Base-by-base conservation (phyloP, 2,113 vertebrate species). In the Malurus cyaneus region DNA sequence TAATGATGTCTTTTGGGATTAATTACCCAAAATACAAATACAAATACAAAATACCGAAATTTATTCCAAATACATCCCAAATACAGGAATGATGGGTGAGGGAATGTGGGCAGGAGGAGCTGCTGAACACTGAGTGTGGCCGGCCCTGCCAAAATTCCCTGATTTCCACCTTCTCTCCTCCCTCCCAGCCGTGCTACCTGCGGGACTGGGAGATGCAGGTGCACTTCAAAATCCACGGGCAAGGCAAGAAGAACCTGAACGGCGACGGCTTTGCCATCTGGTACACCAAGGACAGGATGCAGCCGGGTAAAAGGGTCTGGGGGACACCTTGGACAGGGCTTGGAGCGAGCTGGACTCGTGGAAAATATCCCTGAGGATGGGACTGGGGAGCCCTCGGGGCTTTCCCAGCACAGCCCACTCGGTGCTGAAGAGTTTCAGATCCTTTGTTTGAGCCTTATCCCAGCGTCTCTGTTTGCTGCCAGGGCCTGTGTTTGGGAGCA, bases 181-280 rank as follows among this genome's bases (percentile, higher is more conserved):
- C 16, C 65, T 14, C 2, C 49, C 57, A 99, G 99, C 99, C 99
- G 0, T 99, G 99, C 78, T 98, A 99, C 90, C 97, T 99, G 81
- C 98, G 98, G 29, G 99, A 99, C 87, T 99, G 99, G 99, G 99
- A 99, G 96, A 97, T 99, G 96, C 99, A 99, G 93, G 99, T 99
- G 32, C 99, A 99, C 94, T 99, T 99, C 95, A 99, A 98, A 96
- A 98, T 99, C 94, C 99, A 99, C 0, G 99, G 99, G 11, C 98
- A 99, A 62, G 99, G 99, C 50, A 99, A 99, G 98, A 99, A 99
- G 94, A 99, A 99, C 92, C 98, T 99, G 64, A 99, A 99, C 0
- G 99, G 99, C 0, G 99, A 99, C 0, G 99, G 99, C 1, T 95
- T 99, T 65, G 99, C 99, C 15, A 97, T 99, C 92, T 99, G 99